These are phyloP conservation scores for Taenaris catops DNA, from an alignment of 2,888 invertebrate species.

Conservation along the genomic window DNA sequence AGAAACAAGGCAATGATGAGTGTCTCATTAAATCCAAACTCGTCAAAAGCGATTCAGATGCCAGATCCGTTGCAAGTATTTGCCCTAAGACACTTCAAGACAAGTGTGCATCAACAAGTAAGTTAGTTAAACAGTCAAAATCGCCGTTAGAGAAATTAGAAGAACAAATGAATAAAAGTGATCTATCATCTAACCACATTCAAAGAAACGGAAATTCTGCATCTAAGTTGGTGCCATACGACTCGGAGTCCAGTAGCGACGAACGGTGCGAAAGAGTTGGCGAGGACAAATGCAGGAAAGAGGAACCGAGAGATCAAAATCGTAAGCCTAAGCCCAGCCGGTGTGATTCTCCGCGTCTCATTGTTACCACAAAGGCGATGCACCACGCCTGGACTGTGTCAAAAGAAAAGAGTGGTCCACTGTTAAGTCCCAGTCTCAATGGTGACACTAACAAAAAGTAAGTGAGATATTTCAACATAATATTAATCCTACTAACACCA, in stretches of 20 bases:
- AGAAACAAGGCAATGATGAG: conserved; percentile 51
- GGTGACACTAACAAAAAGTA: conserved; percentile 70
- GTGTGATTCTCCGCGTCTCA: conserved; percentile 48
- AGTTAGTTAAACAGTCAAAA: conserved; percentile 51
- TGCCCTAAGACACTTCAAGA: conserved; percentile 36
- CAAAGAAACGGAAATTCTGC: conserved; percentile 44
- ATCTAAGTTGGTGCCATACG: conserved; percentile 79
- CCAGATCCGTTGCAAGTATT: conserved; percentile 34
- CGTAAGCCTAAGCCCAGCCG: conserved; percentile 52
- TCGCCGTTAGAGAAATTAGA: conserved; percentile 66
- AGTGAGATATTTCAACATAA: no score
- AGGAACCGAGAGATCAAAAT: conserved; percentile 28
- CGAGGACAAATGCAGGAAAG: conserved; percentile 30
- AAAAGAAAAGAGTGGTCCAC: conserved; percentile 54
- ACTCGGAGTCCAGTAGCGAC: conserved; percentile 78
- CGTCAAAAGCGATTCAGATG: conserved; percentile 51
- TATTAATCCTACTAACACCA: no score
- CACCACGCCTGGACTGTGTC: conserved; percentile 69
- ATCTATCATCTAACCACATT: conserved; percentile 34
- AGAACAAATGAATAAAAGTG: conserved; percentile 66
- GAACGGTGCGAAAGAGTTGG: conserved; percentile 38
- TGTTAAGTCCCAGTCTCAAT: conserved; percentile 69
- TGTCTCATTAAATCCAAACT: conserved; percentile 40
- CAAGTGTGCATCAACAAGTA: conserved; percentile 44
- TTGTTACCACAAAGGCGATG: conserved; percentile 58